Evolutionary conservation across 2,888 invertebrate genomes (phyloP).

Genomic region (Ormyrus thymus): DNA sequence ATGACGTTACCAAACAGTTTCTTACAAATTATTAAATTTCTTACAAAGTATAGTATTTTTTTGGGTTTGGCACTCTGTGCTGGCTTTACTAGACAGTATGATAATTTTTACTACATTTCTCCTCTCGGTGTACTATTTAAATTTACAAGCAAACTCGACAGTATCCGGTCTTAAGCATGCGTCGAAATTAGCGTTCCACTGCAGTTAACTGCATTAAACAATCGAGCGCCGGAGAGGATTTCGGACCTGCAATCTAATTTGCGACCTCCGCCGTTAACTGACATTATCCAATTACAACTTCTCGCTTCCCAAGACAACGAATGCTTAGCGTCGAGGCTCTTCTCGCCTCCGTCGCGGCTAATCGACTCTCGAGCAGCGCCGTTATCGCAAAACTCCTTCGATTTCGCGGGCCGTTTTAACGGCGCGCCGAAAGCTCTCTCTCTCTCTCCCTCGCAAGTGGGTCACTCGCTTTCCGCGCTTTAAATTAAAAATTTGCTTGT

Average conservation of each 20-base stretch:
- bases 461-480: not conserved
- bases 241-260: not conserved
- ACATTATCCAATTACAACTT: slow-evolving; percentile 21
- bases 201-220: not conserved
- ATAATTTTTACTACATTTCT: too few species aligned
- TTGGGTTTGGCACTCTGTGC: too few species aligned
- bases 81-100: too few species aligned
- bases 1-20: too few species aligned
- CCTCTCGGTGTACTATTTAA: too few species aligned
- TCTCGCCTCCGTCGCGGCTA: not conserved
- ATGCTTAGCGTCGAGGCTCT: slow-evolving; percentile 5
- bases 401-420: not conserved
- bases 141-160: not conserved
- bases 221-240: not conserved
- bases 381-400: slow-evolving; percentile 17
- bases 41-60: too few species aligned
- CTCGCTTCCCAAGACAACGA: not conserved
- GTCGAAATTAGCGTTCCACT: not conserved
- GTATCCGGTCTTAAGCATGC: not conserved
- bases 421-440: not conserved
- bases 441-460: slow-evolving; percentile 13
- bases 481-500: slow-evolving; percentile 50
- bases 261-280: slow-evolving; percentile 5
- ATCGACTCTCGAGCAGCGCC: not conserved
- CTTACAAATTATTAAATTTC: too few species aligned